Conservation (phyloP, 2,888 invertebrate species). For the Conus canariensis region DNA sequence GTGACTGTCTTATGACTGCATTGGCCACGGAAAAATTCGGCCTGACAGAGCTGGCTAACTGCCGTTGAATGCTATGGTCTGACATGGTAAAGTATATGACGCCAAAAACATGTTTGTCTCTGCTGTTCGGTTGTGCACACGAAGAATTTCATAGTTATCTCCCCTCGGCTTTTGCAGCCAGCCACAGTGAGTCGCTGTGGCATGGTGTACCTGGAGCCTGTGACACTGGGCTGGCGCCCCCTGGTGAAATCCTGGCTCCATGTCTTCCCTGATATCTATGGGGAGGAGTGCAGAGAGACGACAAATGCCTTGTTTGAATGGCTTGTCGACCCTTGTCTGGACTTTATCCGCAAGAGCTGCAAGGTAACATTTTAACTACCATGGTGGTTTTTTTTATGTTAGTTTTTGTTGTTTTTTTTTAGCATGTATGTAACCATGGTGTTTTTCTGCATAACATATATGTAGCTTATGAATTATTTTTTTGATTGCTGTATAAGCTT, state of each 20-base stretch:
- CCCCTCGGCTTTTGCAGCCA: constrained; percentile 80
- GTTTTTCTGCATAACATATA: too few relatives aligned
- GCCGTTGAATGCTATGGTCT: too few relatives aligned
- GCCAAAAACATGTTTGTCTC: too few relatives aligned
- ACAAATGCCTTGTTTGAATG: constrained; percentile 83
- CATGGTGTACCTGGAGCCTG: constrained; percentile 96
- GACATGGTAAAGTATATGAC: too few relatives aligned
- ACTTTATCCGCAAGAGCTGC: constrained; percentile 87
- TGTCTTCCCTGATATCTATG: constrained; percentile 80
- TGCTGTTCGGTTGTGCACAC: too few relatives aligned
- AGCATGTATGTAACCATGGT: background rate
- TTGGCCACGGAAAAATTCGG: too few relatives aligned
- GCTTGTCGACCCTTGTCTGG: constrained; percentile 88
- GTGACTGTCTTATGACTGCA: too few relatives aligned
- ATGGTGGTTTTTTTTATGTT: background rate
- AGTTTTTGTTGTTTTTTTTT: background rate
- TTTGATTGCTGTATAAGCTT: too few relatives aligned
- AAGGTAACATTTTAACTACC: constrained; percentile 70
- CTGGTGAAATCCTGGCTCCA: constrained; percentile 91
- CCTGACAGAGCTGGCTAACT: too few relatives aligned
- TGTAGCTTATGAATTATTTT: too few relatives aligned
- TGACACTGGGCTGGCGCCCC: constrained; percentile 89
- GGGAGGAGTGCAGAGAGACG: constrained; percentile 83
- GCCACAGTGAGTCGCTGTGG: constrained; percentile 94
- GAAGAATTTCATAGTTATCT: too few relatives aligned